phyloP scores from a whole-genome alignment of 1,140 invertebrate species.

The Drosophila ananassae region DNA sequence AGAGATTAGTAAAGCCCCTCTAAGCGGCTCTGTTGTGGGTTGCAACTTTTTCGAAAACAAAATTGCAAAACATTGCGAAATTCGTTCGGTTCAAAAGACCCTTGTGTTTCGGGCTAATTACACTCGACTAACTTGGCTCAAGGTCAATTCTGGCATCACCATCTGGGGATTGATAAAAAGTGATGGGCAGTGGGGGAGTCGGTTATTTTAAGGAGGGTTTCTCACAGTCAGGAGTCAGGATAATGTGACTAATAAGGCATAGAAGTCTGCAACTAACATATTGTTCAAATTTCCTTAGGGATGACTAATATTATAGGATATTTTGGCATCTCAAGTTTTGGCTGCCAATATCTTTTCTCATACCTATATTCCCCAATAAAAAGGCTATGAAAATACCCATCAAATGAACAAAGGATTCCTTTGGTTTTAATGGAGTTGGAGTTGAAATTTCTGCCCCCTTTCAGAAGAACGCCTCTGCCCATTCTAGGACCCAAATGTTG shows the following conservation, averaged over 20 bases:
- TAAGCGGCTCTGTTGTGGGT: background rate
- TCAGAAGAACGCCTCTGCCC: slow-evolving; percentile 23
- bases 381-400: background rate
- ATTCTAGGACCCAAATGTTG: slow-evolving; percentile 2
- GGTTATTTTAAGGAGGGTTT: background rate
- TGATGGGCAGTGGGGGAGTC: background rate
- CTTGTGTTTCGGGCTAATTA: slow-evolving; percentile 15
- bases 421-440: too few species aligned
- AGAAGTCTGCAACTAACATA: too few species aligned
- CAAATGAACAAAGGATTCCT: background rate
- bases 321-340: too few species aligned
- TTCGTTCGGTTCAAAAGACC: slow-evolving; percentile 5
- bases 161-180: slow-evolving; percentile 18
- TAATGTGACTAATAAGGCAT: background rate
- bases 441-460: background rate
- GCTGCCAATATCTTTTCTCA: too few species aligned
- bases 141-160: slow-evolving; percentile 20
- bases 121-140: background rate
- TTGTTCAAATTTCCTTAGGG: too few species aligned
- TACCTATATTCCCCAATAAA: too few species aligned
- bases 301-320: too few species aligned
- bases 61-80: slow-evolving; percentile 21
- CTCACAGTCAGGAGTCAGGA: background rate
- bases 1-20: slow-evolving; percentile 16
- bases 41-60: background rate